Evolutionary conservation across 2,888 invertebrate genomes (phyloP).

Genomic region (Heliconius aoede): DNA sequence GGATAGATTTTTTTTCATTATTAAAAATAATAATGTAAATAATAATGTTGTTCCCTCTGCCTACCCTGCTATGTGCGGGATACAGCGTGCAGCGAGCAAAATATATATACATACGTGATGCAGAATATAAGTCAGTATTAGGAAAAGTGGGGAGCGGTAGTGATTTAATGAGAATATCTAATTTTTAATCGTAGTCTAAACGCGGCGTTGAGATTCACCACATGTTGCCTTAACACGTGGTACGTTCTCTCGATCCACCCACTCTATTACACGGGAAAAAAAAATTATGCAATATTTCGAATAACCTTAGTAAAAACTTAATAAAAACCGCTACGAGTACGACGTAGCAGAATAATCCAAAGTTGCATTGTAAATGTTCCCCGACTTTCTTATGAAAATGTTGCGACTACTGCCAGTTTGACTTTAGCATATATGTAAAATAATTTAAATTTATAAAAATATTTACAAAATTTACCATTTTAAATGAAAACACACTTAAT

Average conservation of each 20-base stretch:
- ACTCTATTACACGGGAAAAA: neutral
- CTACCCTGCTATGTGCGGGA: too few relatives aligned
- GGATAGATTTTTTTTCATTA: too few relatives aligned
- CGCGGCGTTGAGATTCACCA: neutral
- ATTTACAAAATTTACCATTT: constrained; percentile 22
- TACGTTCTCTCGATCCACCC: too few relatives aligned
- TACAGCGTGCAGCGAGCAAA: too few relatives aligned
- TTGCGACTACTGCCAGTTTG: constrained; percentile 23
- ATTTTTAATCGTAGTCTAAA: neutral
- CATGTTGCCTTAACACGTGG: neutral
- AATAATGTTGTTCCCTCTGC: too few relatives aligned
- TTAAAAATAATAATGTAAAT: too few relatives aligned
- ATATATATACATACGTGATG: too few relatives aligned
- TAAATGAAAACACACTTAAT: constrained; percentile 1
- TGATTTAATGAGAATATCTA: too few relatives aligned
- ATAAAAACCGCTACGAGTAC: constrained; percentile 14
- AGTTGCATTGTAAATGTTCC: constrained; percentile 30
- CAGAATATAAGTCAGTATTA: too few relatives aligned
- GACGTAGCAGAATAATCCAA: constrained; percentile 17
- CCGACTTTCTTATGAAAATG: constrained; percentile 36
- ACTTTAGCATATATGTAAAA: constrained; percentile 9
- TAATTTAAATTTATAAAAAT: constrained; percentile 26
- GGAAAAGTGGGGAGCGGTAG: too few relatives aligned
- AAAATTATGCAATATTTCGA: neutral
- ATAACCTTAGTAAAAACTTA: constrained; percentile 5